These are phyloP conservation scores for Calycopis cecrops DNA, from an alignment of 1,140 invertebrate species.

Conservation along the genomic window DNA sequence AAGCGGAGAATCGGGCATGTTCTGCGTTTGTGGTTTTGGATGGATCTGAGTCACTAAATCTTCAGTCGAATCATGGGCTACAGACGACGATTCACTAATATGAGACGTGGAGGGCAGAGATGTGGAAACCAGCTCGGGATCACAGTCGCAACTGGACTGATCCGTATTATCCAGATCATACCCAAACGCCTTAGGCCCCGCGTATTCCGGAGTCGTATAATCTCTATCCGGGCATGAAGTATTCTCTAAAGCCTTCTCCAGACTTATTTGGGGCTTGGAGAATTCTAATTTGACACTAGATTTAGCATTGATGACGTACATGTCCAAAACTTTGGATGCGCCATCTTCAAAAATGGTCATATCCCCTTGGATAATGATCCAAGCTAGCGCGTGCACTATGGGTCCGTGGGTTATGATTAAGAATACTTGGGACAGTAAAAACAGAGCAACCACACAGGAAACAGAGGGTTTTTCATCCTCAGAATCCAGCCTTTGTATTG, in stretches of 20 bases:
- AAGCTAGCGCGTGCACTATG: conserved; percentile 90
- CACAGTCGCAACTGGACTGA: conserved; percentile 70
- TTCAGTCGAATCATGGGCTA: conserved; percentile 71
- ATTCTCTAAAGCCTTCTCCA: conserved; percentile 78
- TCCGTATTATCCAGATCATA: conserved; percentile 54
- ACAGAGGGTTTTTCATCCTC: conserved; percentile 81
- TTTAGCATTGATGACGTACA: conserved; percentile 77
- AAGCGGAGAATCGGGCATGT: conserved; percentile 69
- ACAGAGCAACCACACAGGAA: conserved; percentile 92
- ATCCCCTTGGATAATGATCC: conserved; percentile 90
- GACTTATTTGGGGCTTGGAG: conserved; percentile 76
- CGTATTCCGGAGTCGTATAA: conserved; percentile 61
- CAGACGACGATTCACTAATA: conserved; percentile 67
- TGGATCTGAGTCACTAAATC: conserved; percentile 68
- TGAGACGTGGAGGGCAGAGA: conserved; percentile 71
- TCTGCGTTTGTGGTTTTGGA: conserved; percentile 36
- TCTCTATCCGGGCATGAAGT: conserved; percentile 56
- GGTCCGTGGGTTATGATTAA: conserved; percentile 93
- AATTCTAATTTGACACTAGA: conserved; percentile 68
- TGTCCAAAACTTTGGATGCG: conserved; percentile 83
- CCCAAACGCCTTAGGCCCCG: conserved; percentile 50
- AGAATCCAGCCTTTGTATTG: conserved; percentile 52
- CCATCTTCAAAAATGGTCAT: conserved; percentile 82
- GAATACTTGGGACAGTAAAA: conserved; percentile 97
- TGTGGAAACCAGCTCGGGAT: conserved; percentile 69